A percentile compares a stretch with the other conserved stretches of the same genome.
Conservation (phyloP, 23 tunicate genomes). For the Ascidia mentula region DNA sequence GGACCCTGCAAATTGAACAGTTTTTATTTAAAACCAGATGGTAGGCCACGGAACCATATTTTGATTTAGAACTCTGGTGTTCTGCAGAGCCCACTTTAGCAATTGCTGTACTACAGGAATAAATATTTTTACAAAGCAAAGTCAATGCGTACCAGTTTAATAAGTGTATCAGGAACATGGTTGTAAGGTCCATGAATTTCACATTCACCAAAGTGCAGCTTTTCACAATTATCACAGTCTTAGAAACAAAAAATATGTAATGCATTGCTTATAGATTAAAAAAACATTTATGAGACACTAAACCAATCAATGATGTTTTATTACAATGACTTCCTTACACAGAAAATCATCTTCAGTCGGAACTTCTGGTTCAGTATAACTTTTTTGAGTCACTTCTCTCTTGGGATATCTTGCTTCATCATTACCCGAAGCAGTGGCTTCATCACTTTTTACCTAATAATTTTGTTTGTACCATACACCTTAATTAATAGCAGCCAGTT, state of each 20-base stretch:
- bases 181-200: constrained; percentile 46
- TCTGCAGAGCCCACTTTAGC: too few species aligned
- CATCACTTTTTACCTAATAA: neutral
- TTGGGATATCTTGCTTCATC: constrained; percentile 24
- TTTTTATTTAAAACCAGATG: too few species aligned
- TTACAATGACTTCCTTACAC: constrained; percentile 25
- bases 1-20: too few species aligned
- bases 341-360: constrained; percentile 76
- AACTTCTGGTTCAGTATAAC: constrained; percentile 43
- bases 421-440: neutral
- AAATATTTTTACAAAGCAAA: too few species aligned
- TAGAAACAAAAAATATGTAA: too few species aligned
- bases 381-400: constrained; percentile 1
- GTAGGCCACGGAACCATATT: too few species aligned
- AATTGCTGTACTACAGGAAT: too few species aligned
- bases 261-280: neutral
- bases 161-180: constrained; percentile 42
- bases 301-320: neutral
- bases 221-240: constrained; percentile 71
- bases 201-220: constrained; percentile 56
- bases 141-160: constrained; percentile 64
- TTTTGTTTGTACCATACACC: neutral
- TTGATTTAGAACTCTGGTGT: too few species aligned
- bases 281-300: neutral
- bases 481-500: neutral